Percentiles rank a stretch among this genome's conserved stretches.
These are phyloP conservation scores for Lanius collurio DNA, from an alignment of 2,113 vertebrate genomes.

Conservation along the genomic window DNA sequence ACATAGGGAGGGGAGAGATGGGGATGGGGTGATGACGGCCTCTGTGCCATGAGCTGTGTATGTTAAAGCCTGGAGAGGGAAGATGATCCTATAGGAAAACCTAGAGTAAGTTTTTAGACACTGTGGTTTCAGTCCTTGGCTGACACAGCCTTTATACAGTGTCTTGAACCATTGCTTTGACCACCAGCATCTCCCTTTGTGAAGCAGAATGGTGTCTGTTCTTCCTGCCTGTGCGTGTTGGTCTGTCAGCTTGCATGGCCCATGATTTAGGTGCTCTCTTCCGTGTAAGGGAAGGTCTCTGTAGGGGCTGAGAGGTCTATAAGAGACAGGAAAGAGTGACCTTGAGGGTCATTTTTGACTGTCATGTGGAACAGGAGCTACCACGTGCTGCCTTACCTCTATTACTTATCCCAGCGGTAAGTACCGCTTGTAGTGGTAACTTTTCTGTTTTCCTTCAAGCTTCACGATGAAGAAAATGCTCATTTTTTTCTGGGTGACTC, in stretches of 20 bases:
- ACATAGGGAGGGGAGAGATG: background rate
- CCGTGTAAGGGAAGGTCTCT: background rate
- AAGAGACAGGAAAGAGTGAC: background rate
- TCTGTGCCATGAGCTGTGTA: background rate
- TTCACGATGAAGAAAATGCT: background rate
- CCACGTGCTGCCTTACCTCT: background rate
- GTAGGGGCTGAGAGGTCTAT: fast-evolving
- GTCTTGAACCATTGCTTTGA: background rate
- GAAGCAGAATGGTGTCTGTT: background rate
- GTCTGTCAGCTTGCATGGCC: background rate
- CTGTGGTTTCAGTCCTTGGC: background rate
- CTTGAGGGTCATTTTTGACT: background rate
- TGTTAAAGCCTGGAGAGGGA: background rate
- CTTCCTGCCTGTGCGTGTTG: background rate
- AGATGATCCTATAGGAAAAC: background rate
- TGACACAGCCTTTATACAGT: background rate
- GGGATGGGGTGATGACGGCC: background rate
- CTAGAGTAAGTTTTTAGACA: background rate
- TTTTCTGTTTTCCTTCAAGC: slow-evolving; percentile 8
- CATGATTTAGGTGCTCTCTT: background rate
- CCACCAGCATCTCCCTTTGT: background rate
- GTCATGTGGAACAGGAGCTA: background rate
- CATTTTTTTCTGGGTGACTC: background rate
- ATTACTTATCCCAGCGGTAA: background rate
- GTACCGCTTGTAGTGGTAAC: background rate